Evolutionary conservation across 2,888 invertebrate species (phyloP).

Genomic region (Orchestes rusci): DNA sequence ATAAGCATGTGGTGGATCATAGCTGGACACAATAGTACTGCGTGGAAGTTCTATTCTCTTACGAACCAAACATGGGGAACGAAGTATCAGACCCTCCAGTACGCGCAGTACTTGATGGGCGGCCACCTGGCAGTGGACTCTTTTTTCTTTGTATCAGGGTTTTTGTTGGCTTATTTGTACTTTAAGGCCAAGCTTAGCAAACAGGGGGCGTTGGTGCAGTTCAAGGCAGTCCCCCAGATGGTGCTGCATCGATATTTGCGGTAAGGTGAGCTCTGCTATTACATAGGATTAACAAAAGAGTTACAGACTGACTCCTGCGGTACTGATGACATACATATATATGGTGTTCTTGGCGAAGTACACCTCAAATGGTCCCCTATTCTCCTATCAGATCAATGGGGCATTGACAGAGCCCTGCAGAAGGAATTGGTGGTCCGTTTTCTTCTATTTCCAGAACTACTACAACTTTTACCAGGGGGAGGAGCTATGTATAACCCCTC

Average conservation of each 20-base stretch:
- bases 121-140: constrained; percentile 56
- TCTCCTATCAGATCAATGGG: neutral
- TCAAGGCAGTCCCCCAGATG: constrained; percentile 23
- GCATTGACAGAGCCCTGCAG: constrained; percentile 30
- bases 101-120: constrained; percentile 36
- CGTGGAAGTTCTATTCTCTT: constrained; percentile 19
- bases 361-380: neutral
- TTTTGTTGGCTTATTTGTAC: constrained; percentile 48
- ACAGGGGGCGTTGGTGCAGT: constrained; percentile 20
- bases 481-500: constrained; percentile 35
- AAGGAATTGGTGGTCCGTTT: constrained; percentile 39
- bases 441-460: constrained; percentile 44
- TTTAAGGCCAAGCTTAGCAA: constrained; percentile 31
- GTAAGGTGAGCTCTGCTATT: constrained; percentile 11
- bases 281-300: neutral
- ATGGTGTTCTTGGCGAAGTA: neutral
- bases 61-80: neutral
- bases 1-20: constrained; percentile 37
- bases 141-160: constrained; percentile 57
- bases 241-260: constrained; percentile 30
- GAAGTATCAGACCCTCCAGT: too few species aligned
- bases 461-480: constrained; percentile 19
- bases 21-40: constrained; percentile 30
- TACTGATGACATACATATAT: neutral
- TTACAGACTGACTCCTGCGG: constrained; percentile 11